These are phyloP conservation scores for Rhagoletis zephyria DNA, from an alignment of 1,140 invertebrate genomes.

Conservation along the genomic window DNA sequence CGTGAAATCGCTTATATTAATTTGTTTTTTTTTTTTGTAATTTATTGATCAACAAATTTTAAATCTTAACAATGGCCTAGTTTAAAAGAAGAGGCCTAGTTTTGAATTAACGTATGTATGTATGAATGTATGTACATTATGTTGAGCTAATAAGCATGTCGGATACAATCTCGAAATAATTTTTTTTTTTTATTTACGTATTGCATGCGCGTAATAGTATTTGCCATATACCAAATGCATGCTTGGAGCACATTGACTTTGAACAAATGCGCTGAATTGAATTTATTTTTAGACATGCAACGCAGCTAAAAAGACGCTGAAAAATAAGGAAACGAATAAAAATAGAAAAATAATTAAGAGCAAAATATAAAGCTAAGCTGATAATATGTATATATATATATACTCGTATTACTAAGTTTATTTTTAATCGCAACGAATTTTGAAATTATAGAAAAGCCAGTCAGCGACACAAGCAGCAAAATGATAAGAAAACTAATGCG, in stretches of 20 bases:
- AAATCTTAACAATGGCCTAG: not conserved
- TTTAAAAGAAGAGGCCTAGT: not conserved
- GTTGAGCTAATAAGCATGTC: not conserved
- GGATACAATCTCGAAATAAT: constrained; percentile 34
- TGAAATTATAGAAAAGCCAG: not conserved
- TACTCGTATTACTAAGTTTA: not conserved
- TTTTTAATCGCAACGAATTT: not conserved
- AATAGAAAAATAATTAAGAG: not conserved
- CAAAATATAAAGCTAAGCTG: not conserved
- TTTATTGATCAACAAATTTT: too few species aligned
- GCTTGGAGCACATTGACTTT: constrained; percentile 36
- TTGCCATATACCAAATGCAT: not conserved
- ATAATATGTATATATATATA: not conserved
- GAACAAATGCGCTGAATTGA: not conserved
- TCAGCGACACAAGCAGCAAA: not conserved
- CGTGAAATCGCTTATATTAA: not conserved
- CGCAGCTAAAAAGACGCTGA: too few species aligned
- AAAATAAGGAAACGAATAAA: constrained; percentile 15
- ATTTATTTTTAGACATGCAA: constrained; percentile 18
- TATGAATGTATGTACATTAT: too few species aligned
- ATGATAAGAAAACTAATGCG: not conserved
- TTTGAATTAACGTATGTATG: not conserved
- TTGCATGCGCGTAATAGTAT: too few species aligned
- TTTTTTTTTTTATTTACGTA: not conserved
- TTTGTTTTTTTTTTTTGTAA: not conserved